These are phyloP conservation scores for Drosophila mettleri DNA, from an alignment of 2,888 invertebrate genomes.

Conservation along the genomic window DNA sequence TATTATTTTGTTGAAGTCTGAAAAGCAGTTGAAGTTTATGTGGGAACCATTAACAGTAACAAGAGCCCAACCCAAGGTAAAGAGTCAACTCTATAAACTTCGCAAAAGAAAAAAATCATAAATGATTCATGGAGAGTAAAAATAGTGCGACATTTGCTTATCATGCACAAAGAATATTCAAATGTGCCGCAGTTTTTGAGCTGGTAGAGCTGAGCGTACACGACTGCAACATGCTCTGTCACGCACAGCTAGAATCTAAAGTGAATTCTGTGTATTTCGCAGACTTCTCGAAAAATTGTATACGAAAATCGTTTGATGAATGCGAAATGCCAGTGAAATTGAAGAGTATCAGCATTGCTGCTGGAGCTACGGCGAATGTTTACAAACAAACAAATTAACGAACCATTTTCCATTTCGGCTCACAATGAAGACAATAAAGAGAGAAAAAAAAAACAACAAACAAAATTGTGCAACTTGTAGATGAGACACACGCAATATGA, in stretches of 20 bases:
- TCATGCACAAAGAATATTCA: background rate
- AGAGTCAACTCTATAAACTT: background rate
- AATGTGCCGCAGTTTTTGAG: slow-evolving; percentile 19
- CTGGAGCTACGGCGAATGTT: slow-evolving; percentile 39
- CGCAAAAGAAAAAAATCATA: background rate
- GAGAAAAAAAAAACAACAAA: background rate
- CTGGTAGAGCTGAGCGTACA: background rate
- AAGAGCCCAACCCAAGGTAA: background rate
- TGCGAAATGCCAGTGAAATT: background rate
- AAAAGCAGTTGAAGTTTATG: background rate
- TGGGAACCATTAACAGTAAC: background rate
- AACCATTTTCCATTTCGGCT: slow-evolving; percentile 16
- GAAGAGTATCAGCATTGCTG: slow-evolving; percentile 4
- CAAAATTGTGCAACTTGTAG: slow-evolving; percentile 30
- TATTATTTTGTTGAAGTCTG: background rate
- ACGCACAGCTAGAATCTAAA: too few species aligned
- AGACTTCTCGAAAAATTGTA: background rate
- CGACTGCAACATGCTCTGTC: background rate
- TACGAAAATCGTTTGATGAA: background rate
- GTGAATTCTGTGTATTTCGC: background rate
- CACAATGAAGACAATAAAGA: slow-evolving; percentile 18
- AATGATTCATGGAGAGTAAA: background rate
- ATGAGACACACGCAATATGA: slow-evolving; percentile 30
- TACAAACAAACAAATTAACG: slow-evolving; percentile 57
- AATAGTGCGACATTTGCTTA: background rate